Conservation (phyloP, 2,888 invertebrate species). For the Craniophora ligustri region DNA sequence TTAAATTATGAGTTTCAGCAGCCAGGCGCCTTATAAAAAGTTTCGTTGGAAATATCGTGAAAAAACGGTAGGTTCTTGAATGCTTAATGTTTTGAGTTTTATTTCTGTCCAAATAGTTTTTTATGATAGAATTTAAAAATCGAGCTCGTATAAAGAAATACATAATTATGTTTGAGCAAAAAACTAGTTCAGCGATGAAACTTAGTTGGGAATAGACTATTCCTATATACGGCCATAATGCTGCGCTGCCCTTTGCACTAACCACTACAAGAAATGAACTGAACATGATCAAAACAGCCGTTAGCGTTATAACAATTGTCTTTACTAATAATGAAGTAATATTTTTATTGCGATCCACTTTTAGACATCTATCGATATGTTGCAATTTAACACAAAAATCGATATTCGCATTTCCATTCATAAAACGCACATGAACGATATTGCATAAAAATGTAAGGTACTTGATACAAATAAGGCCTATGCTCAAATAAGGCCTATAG, state of each 20-base stretch:
- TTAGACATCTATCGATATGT: conserved; percentile 70
- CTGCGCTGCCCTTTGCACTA: conserved; percentile 24
- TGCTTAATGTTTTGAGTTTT: conserved; percentile 16
- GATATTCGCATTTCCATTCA: conserved; percentile 63
- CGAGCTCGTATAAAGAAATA: conserved; percentile 66
- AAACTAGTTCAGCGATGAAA: conserved; percentile 63
- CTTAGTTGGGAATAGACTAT: conserved; percentile 54
- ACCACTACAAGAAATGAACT: conserved; percentile 28
- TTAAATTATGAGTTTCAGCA: conserved; percentile 61
- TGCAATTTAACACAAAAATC: conserved; percentile 70
- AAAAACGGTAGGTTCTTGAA: conserved; percentile 13
- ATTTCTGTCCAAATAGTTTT: conserved; percentile 60
- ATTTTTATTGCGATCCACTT: conserved; percentile 58
- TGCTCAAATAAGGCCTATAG: too few species aligned
- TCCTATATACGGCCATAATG: conserved; percentile 38
- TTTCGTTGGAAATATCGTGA: conserved; percentile 41
- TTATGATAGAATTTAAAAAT: conserved; percentile 69
- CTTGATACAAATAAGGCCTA: too few species aligned
- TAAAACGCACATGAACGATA: conserved; percentile 67
- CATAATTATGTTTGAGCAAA: conserved; percentile 62
- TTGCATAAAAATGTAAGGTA: conserved; percentile 54
- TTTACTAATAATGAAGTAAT: conserved; percentile 54
- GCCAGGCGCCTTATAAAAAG: conserved; percentile 57
- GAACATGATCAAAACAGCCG: conserved; percentile 32
- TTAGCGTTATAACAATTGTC: conserved; percentile 49